Base-by-base conservation (phyloP, 2,888 invertebrate genomes). In the Slavum lentiscoides region DNA sequence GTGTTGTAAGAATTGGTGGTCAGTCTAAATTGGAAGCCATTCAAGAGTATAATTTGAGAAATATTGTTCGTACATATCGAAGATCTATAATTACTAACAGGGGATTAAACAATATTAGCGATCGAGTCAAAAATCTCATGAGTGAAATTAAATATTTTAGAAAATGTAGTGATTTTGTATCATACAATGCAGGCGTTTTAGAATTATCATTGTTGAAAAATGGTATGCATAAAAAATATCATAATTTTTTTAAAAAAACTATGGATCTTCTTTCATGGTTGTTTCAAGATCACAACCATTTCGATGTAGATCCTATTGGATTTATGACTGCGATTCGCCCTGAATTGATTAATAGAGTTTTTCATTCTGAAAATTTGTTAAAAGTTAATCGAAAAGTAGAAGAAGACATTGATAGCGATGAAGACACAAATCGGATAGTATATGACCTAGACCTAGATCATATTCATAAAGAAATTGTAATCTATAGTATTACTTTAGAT, bases 1-100 rank as follows among this genome's bases (percentile, higher is more conserved):
- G 88, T 82, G 88, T 94, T 82, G 88, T 93, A 1, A 88, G 94
- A 82, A 87, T 94, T 76, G 94, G 94, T 0, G 90, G 91, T 37
- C 91, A 92, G 84, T 90, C 91, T 2, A 91, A 91, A 84, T 90
- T 89, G 84, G 87, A 89, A 82, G 84, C 85, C 9, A 84, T 93
- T 19, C 58, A 82, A 73, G 2, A 67, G 0, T 83, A 73, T 55
- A 81, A 21, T 3, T 73, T 81, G 30, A 70, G n/a, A 11, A 62
- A 77, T 62, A n/a, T 77, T 15, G 23, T 53, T 21, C 49, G 8
- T 2, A n/a, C 7, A n/a, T 62, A 49, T 19, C 30, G 19, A 55
- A 77, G 19, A 39, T 61, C 70, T 0, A 13, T 13, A 6, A 70
- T 30, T 39, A 69, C n/a, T 21, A 69, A 17, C 61, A 70, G 0